phyloP scores from a whole-genome alignment of 2,888 invertebrate genomes.

The Polietes domitor region DNA sequence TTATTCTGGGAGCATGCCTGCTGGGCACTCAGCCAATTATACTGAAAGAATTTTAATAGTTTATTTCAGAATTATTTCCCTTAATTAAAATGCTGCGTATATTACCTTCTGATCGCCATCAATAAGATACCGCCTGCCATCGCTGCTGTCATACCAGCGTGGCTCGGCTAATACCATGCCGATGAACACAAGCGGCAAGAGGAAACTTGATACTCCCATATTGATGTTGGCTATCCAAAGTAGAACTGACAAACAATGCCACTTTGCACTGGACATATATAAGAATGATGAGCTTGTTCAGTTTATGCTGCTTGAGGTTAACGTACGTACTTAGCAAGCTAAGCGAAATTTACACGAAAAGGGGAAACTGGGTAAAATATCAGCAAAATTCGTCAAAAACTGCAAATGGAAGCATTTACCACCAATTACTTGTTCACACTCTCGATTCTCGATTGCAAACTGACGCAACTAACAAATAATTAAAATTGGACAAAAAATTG shows the following conservation, averaged over 20 bases:
- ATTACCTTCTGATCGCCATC: slow-evolving; percentile 22
- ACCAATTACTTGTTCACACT: no score
- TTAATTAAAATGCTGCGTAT: not conserved
- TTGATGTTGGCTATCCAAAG: not conserved
- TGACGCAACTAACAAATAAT: no score
- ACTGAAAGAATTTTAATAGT: not conserved
- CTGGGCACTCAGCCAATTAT: slow-evolving; percentile 3
- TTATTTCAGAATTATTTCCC: not conserved
- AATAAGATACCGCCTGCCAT: slow-evolving; percentile 2
- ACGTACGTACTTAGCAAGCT: not conserved
- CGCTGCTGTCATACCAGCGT: not conserved
- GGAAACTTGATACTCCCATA: not conserved
- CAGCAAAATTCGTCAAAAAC: not conserved
- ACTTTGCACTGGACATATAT: not conserved
- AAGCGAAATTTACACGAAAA: not conserved
- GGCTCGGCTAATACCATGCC: not conserved
- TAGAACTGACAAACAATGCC: not conserved
- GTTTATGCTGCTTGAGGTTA: not conserved
- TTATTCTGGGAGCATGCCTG: not conserved
- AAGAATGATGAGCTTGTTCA: not conserved
- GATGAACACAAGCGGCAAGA: not conserved
- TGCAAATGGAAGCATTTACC: no score
- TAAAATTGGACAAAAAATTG: no score
- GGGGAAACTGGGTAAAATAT: not conserved
- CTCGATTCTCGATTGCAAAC: no score